These are phyloP conservation scores for Hyperoplus lanceolatus DNA, from an alignment of 2,797 vertebrate genomes.

Conservation along the genomic window DNA sequence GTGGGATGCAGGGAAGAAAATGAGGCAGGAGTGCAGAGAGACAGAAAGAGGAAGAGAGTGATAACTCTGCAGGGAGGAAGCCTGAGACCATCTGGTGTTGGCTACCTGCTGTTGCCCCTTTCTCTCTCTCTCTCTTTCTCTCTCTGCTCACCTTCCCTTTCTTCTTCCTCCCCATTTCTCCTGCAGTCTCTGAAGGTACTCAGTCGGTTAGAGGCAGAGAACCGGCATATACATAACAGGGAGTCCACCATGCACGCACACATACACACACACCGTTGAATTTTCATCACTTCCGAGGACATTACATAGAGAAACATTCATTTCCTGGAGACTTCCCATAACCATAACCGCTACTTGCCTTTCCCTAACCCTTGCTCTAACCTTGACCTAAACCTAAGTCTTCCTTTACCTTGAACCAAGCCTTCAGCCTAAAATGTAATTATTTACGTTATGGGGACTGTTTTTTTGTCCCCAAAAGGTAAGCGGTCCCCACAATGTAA, in stretches of 20 bases:
- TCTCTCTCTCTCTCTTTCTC: constrained; percentile 12
- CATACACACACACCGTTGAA: background rate
- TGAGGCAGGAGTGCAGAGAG: constrained; percentile 60
- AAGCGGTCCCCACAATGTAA: too few species aligned
- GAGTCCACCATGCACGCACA: constrained; percentile 32
- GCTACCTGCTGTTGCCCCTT: constrained; percentile 76
- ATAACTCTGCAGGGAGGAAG: constrained; percentile 81
- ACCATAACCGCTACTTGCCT: too few species aligned
- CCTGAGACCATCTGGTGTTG: constrained; percentile 81
- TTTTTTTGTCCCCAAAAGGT: too few species aligned
- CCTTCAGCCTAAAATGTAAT: too few species aligned
- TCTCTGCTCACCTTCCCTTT: constrained; percentile 66
- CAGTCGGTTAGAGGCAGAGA: constrained; percentile 66
- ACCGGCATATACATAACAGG: constrained; percentile 20
- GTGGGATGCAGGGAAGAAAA: constrained; percentile 62
- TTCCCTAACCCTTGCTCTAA: too few species aligned
- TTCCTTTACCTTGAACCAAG: too few species aligned
- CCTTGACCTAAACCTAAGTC: too few species aligned
- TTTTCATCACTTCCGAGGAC: too few species aligned
- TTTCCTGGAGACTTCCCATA: too few species aligned
- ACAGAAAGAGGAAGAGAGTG: constrained; percentile 65
- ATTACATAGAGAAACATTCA: too few species aligned
- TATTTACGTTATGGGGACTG: too few species aligned
- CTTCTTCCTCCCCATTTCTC: constrained; percentile 52
- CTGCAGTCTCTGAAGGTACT: constrained; percentile 65